Conservation (phyloP, 2,888 invertebrate genomes). For the Lepidocyrtoides sp. region DNA sequence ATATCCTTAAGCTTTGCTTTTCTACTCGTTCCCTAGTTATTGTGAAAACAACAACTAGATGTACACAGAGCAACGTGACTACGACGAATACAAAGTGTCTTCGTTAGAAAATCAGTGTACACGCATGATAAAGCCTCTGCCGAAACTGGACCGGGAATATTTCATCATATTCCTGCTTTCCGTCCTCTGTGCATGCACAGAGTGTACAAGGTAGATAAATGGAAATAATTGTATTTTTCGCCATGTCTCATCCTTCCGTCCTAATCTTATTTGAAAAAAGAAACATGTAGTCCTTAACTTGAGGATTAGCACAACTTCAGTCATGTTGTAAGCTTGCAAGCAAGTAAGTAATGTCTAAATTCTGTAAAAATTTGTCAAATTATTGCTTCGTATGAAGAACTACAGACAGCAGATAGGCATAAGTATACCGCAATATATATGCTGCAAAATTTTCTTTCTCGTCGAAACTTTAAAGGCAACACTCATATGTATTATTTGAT, state of each 20-base stretch:
- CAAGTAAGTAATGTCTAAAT: no score
- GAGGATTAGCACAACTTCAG: neutral
- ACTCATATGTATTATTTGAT: no score
- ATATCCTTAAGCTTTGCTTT: no score
- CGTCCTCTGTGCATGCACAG: neutral
- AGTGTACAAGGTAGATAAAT: conserved; percentile 5
- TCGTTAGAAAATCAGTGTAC: neutral
- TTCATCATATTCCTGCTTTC: neutral
- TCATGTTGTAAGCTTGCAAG: no score
- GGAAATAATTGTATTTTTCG: conserved; percentile 7
- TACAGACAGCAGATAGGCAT: no score
- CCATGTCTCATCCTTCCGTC: neutral
- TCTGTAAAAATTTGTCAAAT: no score
- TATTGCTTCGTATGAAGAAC: no score
- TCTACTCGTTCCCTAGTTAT: conserved; percentile 30
- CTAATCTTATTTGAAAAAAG: no score
- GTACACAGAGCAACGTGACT: neutral
- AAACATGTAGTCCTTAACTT: neutral
- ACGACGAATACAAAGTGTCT: conserved; percentile 10
- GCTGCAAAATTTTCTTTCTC: no score
- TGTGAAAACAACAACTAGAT: conserved; percentile 32
- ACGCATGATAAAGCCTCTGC: neutral
- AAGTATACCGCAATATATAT: no score
- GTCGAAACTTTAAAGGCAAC: no score
- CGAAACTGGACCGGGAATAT: conserved; percentile 18